These are phyloP conservation scores for Hyposmocoma kahamanoa DNA, from an alignment of 1,140 invertebrate species.

Conservation along the genomic window DNA sequence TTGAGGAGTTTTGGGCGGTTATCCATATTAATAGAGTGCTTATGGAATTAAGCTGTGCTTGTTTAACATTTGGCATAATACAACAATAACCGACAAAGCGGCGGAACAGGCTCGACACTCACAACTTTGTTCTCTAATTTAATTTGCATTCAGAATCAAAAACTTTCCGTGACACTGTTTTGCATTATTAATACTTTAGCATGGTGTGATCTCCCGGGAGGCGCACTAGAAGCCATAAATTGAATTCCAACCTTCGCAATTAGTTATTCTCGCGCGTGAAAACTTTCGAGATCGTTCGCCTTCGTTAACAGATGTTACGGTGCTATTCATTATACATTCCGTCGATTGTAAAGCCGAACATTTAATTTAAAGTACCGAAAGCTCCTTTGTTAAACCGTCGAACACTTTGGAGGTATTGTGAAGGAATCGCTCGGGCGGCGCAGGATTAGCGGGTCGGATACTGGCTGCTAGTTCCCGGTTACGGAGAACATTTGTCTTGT, in stretches of 20 bases:
- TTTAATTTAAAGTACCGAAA: constrained; percentile 69
- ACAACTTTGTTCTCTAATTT: constrained; percentile 67
- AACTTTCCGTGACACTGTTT: constrained; percentile 73
- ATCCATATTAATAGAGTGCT: constrained; percentile 2
- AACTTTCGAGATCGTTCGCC: constrained; percentile 73
- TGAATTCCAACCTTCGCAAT: constrained; percentile 73
- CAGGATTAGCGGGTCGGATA: constrained; percentile 48
- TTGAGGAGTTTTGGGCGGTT: background rate
- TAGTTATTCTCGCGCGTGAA: constrained; percentile 73
- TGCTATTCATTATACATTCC: constrained; percentile 73
- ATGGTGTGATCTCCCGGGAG: constrained; percentile 65
- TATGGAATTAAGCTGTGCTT: constrained; percentile 10
- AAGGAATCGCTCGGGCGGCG: constrained; percentile 34
- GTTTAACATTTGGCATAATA: constrained; percentile 39
- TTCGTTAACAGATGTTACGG: constrained; percentile 74
- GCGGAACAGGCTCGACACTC: constrained; percentile 42
- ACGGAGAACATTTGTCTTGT: constrained; percentile 35
- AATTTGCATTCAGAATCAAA: constrained; percentile 71
- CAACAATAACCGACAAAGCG: constrained; percentile 45
- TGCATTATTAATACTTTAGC: constrained; percentile 72
- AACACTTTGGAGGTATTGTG: constrained; percentile 55
- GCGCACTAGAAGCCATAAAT: constrained; percentile 70
- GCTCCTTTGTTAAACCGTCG: constrained; percentile 63
- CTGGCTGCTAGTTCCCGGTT: constrained; percentile 33
- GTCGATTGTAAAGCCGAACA: constrained; percentile 71